Evolutionary conservation across 2,113 vertebrate genomes (phyloP).

Genomic region (Melanerpes formicivorus): DNA sequence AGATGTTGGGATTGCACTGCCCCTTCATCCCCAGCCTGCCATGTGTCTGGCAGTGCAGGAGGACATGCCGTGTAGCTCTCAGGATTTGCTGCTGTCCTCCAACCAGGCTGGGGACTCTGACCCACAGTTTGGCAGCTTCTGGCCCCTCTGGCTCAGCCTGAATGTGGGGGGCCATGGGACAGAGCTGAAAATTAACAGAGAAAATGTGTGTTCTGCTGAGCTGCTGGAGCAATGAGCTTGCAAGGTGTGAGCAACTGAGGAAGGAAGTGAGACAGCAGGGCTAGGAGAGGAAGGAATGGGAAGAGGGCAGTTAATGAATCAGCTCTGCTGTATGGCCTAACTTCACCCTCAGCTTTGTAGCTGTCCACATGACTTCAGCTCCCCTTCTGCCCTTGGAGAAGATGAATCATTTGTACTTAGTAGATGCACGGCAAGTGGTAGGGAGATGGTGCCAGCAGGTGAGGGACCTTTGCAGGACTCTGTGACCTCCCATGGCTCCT

Average conservation of each 20-base stretch:
- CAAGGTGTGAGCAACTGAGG: not conserved
- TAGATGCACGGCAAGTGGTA: not conserved
- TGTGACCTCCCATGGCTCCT: not conserved
- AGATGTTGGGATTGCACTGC: not conserved
- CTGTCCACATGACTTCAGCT: not conserved
- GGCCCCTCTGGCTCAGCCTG: not conserved
- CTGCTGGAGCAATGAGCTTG: not conserved
- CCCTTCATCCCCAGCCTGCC: rapidly evolving
- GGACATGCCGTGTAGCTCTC: rapidly evolving
- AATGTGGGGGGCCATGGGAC: not conserved
- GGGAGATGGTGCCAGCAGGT: not conserved
- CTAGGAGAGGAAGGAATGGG: not conserved
- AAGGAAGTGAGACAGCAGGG: not conserved
- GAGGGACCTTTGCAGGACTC: not conserved
- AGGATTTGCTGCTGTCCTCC: not conserved
- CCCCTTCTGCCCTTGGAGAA: not conserved
- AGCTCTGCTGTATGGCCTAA: rapidly evolving
- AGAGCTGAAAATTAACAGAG: not conserved
- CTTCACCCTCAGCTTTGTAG: not conserved
- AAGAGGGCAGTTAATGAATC: not conserved
- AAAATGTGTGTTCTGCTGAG: not conserved
- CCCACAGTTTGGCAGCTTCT: not conserved
- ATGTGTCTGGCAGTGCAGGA: not conserved
- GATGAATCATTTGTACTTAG: not conserved
- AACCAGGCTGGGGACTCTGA: not conserved